Evolutionary conservation across 2,888 invertebrate genomes (phyloP), one percentile per base, ranked within the genome.

Genomic region (Caenorhabditis sp.): DNA sequence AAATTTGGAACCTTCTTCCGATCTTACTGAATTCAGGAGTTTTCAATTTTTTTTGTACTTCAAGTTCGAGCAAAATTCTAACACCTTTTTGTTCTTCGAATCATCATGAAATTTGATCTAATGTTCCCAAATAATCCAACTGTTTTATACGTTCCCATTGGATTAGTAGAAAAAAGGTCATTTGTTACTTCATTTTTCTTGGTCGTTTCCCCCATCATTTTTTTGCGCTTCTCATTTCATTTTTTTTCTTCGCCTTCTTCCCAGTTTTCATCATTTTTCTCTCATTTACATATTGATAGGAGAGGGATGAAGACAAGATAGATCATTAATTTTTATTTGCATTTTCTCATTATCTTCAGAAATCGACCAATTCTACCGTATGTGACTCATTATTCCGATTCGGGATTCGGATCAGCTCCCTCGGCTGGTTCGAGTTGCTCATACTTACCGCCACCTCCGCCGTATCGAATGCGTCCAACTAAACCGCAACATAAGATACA

Each of bases 381-480:
- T 71, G 76, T 79, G 61, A 81, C 83, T 19, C 84, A 84, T 65
- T 81, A 85, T 72, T 82, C 82, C 51, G 87, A 87, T 65, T 85
- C 84, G 51, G 87, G 87, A 14, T 87, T 87, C 60, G 84, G 86
- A 37, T 81, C 80, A 17, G 83, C 83, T 14, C 76, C 84, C 58
- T 79, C 79, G 6, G 83, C 84, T 6, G 83, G 83, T 8, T 83
- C 82, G 58, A 78, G 77, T 58, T 83, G 79, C 58, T 84, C 84
- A 58, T 83, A 84, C 51, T 73, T 87, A 31, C 86, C 86, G 6
- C 86, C 86, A 8, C 86, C 86, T 6, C 86, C 86, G 4, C 86
- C 86, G 6, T 86, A 86, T 60, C 70, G 72, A 63, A 65, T 63
- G 68, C 62, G 68, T 58, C 69, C 69, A 21, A 73, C 14, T 54